Conservation (phyloP, 2,113 vertebrate genomes). For the Seriola dumerili region DNA sequence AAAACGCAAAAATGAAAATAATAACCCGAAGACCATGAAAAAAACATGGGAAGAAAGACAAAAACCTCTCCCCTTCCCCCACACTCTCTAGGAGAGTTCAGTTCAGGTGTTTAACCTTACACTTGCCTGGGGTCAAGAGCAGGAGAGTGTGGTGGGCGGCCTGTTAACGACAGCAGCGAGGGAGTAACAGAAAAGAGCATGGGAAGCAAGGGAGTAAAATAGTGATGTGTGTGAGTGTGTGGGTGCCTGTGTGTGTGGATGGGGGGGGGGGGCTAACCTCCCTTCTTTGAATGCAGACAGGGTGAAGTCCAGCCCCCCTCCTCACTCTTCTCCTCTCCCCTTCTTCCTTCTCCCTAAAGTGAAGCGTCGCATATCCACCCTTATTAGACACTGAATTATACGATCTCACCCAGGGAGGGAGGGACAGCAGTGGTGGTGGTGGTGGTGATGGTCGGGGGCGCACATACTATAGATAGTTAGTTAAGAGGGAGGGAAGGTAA, state of each 20-base stretch:
- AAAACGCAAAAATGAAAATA: not conserved
- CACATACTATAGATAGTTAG: constrained; percentile 46
- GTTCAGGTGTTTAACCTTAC: constrained; percentile 71
- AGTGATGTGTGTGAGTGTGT: not conserved
- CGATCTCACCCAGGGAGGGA: constrained; percentile 39
- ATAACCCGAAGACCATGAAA: not conserved
- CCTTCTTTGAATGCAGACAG: constrained; percentile 65
- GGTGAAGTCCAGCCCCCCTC: constrained; percentile 31
- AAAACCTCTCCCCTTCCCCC: not conserved
- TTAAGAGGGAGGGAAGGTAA: constrained; percentile 45
- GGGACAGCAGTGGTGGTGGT: constrained; percentile 2
- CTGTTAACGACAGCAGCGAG: constrained; percentile 56
- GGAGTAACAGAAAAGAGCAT: constrained; percentile 48
- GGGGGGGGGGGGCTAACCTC: not conserved
- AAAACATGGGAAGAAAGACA: not conserved
- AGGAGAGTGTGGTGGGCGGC: constrained; percentile 34
- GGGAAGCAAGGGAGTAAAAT: constrained; percentile 21
- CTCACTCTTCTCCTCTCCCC: constrained; percentile 23
- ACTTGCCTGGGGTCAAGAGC: constrained; percentile 55
- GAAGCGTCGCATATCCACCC: constrained; percentile 51
- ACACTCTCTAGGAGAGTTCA: constrained; percentile 38
- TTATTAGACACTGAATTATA: constrained; percentile 69
- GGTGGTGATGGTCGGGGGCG: constrained; percentile 9
- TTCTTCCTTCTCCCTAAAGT: constrained; percentile 59
- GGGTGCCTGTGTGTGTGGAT: constrained; percentile 21